Evolutionary conservation across 1,140 invertebrate genomes (phyloP), one percentile per base, ranked within the genome.

Genomic region (Gonatopus flavifemur): DNA sequence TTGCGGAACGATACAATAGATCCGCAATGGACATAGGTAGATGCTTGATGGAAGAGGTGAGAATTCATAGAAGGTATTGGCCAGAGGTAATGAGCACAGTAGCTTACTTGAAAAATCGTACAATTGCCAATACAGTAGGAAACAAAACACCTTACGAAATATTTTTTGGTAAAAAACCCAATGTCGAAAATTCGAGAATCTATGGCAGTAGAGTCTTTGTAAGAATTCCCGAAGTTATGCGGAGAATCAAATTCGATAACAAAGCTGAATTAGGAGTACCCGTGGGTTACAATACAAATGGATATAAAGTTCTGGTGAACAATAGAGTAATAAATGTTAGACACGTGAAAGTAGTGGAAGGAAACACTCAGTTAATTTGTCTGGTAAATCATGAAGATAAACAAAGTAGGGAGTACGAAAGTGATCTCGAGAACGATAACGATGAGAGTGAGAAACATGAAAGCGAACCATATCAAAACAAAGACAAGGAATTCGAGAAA

Each of bases 1-100:
- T 62, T 44, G 69, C 67, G 6, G 69, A 74, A 62, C 63, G 65
- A 49, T 74, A 63, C 42, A 72, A 72, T 55, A 69, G 67, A 46
- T 60, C 53, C 2, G 43, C 51, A 32, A 61, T 63, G 51, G 42
- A 64, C 39, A 59, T 53, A 2, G 39, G 28, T 0, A 55, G 56
- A 46, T 59, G 55, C 51, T 52, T 62, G 46, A 30, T 55, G 32
- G 20, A n/a, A 30, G 50, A 67, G 43, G 42, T 52, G 12, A 55
- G 49, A 30, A 24, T 66, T 24, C 31, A 55, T 49, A 64, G 49
- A 60, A 57, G 43, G 19, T 70, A 55, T 65, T 72, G 67, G 67
- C 66, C 66, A 12, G 62, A 64, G 45, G 30, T 51, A 20, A 52
- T 66, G 15, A 42, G 44, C 10, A 32, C 56, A 16, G 57, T 57